Evolutionary conservation across 2,797 vertebrate genomes (phyloP), one percentile per base, ranked within the genome.

Genomic region (Takifugu ocellatus): DNA sequence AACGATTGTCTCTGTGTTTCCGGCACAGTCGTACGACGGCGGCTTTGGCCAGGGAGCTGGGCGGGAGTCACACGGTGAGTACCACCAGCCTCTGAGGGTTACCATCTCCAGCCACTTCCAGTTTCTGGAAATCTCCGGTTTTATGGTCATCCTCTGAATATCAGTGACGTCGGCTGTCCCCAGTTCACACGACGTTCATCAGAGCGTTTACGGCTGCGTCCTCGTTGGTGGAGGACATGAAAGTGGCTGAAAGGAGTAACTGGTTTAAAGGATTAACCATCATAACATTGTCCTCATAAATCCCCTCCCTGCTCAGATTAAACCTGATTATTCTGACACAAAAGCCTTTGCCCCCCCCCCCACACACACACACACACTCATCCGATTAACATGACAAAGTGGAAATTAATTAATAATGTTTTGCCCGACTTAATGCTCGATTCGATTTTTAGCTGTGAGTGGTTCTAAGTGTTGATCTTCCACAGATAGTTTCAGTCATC

Each of bases 21-120:
- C 43, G 53, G 64, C 70, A 92, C 82, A 99, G 97, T 96, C 96
- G 0, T 99, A 98, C 0, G 97, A 99, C 88, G 96, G 90, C 47
- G 97, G 96, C 24, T 92, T 99, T 87, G 96, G 93, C 17, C 96
- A 98, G 77, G 97, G 97, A 90, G 90, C 95, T 25, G 96, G 95
- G 59, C 87, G 96, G 73, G 97, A 99, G 87, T 98, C 96, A 57
- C 97, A 99, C 56, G 97, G 97, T 98, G 92, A 97, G 96, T 87
- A 29, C 9, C 6, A 5, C 25, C 27, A 9, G 48, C 27, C 39
- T 51, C 25, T 31, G 24, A n/a, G 26, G 46, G 17, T 17, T 1
- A 17, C 21, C 27, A 29, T 29, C 2, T 21, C 21, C 21, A 21
- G 21, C 21, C 21, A 21, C 21, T 21, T 21, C 21, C 21, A 21